Evolutionary conservation across 1,140 invertebrate species (phyloP).

Genomic region (Listronotus bonariensis): DNA sequence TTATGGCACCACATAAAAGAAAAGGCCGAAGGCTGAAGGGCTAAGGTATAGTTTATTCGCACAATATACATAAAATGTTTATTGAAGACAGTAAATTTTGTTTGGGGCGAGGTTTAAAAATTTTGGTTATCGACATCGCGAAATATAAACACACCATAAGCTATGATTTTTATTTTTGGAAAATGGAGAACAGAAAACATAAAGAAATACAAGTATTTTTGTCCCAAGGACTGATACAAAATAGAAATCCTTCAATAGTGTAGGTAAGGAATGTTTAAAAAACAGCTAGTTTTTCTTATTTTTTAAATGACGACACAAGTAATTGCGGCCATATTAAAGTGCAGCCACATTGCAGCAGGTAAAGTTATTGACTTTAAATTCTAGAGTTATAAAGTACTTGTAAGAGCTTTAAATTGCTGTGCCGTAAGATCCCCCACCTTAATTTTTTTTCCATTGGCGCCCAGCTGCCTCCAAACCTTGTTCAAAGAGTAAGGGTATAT

Average conservation of each 20-base stretch:
- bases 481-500: too few species aligned
- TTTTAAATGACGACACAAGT: too few species aligned
- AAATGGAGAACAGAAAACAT: neutral
- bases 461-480: too few species aligned
- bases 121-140: neutral
- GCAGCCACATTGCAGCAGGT: too few species aligned
- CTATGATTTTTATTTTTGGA: conserved; percentile 7
- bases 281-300: neutral
- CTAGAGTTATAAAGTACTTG: too few species aligned
- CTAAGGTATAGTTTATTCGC: neutral
- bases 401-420: too few species aligned
- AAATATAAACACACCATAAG: conserved; percentile 6
- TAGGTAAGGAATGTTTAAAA: too few species aligned
- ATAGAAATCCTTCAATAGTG: neutral
- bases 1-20: neutral
- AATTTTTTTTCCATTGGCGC: too few species aligned
- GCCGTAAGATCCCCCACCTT: too few species aligned
- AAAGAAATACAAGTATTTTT: neutral
- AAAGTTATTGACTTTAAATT: too few species aligned
- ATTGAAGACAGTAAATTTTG: neutral
- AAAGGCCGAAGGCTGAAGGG: neutral
- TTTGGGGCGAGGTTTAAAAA: neutral
- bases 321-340: too few species aligned
- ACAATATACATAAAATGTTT: neutral
- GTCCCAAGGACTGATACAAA: neutral